Percentiles rank a stretch among this genome's conserved stretches.
Evolutionary conservation across 2,888 invertebrate species (phyloP).

Genomic region (Drosophila barbarae): DNA sequence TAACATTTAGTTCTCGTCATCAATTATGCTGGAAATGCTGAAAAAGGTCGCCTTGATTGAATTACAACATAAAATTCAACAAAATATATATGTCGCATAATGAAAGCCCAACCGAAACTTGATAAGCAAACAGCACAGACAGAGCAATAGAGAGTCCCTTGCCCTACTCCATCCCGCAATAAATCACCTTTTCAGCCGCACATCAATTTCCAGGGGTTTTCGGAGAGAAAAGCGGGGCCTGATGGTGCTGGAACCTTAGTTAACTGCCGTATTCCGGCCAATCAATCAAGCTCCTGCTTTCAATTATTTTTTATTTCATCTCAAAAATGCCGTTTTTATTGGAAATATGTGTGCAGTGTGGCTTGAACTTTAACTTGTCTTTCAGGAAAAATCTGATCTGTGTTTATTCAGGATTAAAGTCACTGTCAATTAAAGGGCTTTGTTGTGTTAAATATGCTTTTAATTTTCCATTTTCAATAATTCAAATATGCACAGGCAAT

Average conservation of each 20-base stretch:
- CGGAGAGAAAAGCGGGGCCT: not conserved
- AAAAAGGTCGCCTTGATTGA: slow-evolving; percentile 48
- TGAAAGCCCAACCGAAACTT: slow-evolving; percentile 34
- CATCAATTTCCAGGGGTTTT: slow-evolving; percentile 36
- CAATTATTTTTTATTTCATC: slow-evolving; percentile 15
- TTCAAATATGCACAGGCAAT: not conserved
- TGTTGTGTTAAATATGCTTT: not conserved
- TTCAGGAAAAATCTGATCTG: not conserved
- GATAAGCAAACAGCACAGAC: slow-evolving; percentile 26
- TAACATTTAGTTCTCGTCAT: slow-evolving; percentile 35
- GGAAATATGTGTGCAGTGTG: slow-evolving; percentile 38
- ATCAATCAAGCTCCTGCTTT: slow-evolving; percentile 26
- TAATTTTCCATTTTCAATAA: not conserved
- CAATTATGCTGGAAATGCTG: slow-evolving; percentile 45
- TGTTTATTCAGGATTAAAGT: not conserved
- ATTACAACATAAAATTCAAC: slow-evolving; percentile 22
- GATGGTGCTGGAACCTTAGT: slow-evolving; percentile 11
- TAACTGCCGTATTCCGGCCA: slow-evolving; percentile 14
- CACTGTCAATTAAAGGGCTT: slow-evolving; percentile 1
- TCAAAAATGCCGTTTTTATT: slow-evolving; percentile 17
- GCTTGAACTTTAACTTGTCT: slow-evolving; percentile 4
- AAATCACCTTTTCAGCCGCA: slow-evolving; percentile 39
- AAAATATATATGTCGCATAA: slow-evolving; percentile 49
- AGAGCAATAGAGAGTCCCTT: slow-evolving; percentile 6
- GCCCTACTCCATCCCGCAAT: slow-evolving; percentile 20